Conservation (phyloP, 2,797 vertebrate genomes). For the Chiloscyllium punctatum region DNA sequence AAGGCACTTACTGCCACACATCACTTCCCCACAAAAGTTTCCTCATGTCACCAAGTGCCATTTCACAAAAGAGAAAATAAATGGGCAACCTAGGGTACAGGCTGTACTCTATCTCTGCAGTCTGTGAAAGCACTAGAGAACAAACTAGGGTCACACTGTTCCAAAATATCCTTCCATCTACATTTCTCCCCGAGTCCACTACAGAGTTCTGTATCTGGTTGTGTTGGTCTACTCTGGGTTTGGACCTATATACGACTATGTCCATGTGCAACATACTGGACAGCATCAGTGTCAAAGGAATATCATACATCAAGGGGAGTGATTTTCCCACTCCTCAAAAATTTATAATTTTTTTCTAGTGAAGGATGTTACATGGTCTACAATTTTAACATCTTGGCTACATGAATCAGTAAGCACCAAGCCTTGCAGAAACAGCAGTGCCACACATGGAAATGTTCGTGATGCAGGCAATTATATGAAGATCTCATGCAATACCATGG, state of each 20-base stretch:
- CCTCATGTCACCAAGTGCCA: not conserved
- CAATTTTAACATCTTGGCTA: not conserved
- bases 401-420: not conserved
- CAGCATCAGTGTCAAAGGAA: not conserved
- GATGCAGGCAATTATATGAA: not conserved
- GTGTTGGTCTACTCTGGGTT: too few relatives aligned
- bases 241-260: not conserved
- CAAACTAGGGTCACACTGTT: not conserved
- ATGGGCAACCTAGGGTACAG: not conserved
- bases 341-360: not conserved
- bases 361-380: not conserved
- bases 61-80: not conserved
- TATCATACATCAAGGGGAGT: not conserved
- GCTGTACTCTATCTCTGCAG: not conserved
- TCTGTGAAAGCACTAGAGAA: not conserved
- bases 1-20: not conserved
- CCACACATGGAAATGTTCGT: not conserved
- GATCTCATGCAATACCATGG: not conserved
- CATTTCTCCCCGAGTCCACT: not conserved
- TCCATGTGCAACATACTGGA: not conserved
- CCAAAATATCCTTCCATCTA: not conserved
- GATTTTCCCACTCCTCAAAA: not conserved
- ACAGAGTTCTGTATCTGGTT: not conserved
- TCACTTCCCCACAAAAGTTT: not conserved
- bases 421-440: too few relatives aligned